A percentile compares a stretch with the other conserved stretches of the same genome.
These are phyloP conservation scores for Ciconia boyciana DNA, from an alignment of 2,113 vertebrate species.

Conservation along the genomic window DNA sequence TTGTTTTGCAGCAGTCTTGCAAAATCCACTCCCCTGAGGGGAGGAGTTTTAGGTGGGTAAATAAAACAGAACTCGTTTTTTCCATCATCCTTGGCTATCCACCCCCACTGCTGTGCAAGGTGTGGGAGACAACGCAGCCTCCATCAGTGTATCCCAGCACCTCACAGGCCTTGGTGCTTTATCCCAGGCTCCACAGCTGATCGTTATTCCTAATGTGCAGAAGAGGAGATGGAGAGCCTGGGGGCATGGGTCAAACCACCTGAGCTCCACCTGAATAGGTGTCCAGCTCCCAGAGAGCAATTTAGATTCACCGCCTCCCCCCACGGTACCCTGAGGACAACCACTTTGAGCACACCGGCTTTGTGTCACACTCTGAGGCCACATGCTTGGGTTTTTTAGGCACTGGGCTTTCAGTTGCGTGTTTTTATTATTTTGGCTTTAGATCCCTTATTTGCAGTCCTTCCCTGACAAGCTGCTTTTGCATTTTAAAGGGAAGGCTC, in stretches of 20 bases:
- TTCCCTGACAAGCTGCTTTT: constrained; percentile 56
- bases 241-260: neutral
- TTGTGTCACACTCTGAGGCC: constrained; percentile 16
- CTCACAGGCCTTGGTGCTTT: neutral
- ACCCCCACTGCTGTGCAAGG: neutral
- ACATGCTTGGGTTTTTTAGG: constrained; percentile 1
- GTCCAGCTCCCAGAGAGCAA: neutral
- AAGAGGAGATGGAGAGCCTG: neutral
- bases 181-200: neutral
- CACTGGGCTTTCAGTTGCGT: constrained; percentile 30
- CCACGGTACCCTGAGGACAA: neutral
- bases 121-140: neutral
- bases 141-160: neutral
- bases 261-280: constrained; percentile 2
- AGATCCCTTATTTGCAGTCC: constrained; percentile 54
- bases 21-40: constrained; percentile 6
- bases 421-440: constrained; percentile 60
- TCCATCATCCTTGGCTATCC: neutral
- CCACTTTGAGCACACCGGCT: constrained; percentile 9
- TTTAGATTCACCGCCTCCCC: neutral
- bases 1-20: constrained; percentile 17
- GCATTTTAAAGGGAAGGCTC: constrained; percentile 61
- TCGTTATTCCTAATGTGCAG: neutral
- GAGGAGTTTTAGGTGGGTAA: constrained; percentile 26
- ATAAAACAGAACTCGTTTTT: neutral